These are phyloP conservation scores for Podarcis lilfordi DNA, from an alignment of 2,797 vertebrate species.

Conservation along the genomic window DNA sequence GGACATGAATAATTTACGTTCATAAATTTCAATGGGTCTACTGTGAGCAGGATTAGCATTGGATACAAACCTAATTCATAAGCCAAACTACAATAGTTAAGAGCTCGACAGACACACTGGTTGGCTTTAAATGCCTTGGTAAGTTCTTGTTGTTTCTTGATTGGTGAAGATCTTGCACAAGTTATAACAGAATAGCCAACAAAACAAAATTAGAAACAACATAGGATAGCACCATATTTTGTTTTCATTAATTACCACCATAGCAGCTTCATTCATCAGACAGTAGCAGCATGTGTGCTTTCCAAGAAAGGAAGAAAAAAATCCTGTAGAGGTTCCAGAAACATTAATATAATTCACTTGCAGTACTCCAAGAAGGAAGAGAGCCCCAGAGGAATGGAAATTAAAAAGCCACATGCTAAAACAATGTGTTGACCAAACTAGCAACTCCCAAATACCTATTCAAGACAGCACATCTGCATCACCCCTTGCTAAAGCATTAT, in stretches of 20 bases:
- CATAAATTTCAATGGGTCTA: too few relatives aligned
- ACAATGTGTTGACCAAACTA: background rate
- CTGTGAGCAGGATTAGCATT: too few relatives aligned
- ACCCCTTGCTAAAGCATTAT: background rate
- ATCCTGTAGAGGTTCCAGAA: slow-evolving; percentile 30
- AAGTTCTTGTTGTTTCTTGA: background rate
- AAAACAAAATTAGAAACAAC: background rate
- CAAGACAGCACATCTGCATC: background rate
- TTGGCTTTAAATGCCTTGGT: background rate
- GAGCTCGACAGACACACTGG: background rate
- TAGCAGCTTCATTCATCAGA: slow-evolving; percentile 6
- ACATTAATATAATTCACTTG: background rate
- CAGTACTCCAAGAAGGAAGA: background rate
- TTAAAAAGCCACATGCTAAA: background rate
- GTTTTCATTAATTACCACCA: slow-evolving; percentile 29
- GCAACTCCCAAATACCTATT: background rate
- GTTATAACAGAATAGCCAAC: background rate
- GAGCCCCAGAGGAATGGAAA: slow-evolving; percentile 1
- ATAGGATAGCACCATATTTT: slow-evolving; percentile 7
- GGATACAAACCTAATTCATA: background rate
- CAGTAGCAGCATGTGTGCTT: slow-evolving; percentile 2
- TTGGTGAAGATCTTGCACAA: background rate
- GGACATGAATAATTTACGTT: too few relatives aligned
- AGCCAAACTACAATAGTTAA: background rate
- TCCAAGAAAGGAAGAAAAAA: slow-evolving; percentile 30